These are phyloP conservation scores for Ormyrus pomaceus DNA, from an alignment of 2,888 invertebrate species.

Conservation along the genomic window DNA sequence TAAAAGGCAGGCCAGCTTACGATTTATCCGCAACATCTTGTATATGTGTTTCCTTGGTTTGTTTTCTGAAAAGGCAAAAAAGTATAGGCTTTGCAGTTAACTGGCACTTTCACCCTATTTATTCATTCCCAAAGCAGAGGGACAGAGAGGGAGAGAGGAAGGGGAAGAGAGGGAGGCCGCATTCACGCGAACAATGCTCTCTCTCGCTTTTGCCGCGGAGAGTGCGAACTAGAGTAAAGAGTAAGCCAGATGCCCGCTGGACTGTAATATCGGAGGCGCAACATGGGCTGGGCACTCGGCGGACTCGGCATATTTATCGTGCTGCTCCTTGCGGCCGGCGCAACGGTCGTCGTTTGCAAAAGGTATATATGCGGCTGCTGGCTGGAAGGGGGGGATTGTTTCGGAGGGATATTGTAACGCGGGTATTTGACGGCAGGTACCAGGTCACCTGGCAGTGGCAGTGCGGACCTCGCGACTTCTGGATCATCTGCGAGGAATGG, in stretches of 20 bases:
- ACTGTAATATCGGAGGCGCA: not conserved
- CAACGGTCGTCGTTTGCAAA: conserved; percentile 66
- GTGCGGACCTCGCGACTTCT: conserved; percentile 70
- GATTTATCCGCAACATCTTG: too few relatives aligned
- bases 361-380: conserved; percentile 61
- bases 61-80: too few relatives aligned
- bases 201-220: too few relatives aligned
- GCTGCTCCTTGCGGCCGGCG: conserved; percentile 65
- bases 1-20: too few relatives aligned
- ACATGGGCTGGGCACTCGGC: conserved; percentile 71
- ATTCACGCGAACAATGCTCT: too few relatives aligned
- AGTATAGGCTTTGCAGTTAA: too few relatives aligned
- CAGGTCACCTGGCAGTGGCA: conserved; percentile 65
- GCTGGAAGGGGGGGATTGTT: too few relatives aligned
- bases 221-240: not conserved
- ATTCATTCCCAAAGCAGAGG: too few relatives aligned
- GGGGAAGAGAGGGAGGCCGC: too few relatives aligned
- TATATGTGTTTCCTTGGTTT: too few relatives aligned
- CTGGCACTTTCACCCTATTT: too few relatives aligned
- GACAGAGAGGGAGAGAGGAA: too few relatives aligned
- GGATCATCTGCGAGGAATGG: conserved; percentile 73
- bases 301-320: conserved; percentile 67
- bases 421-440: conserved; percentile 58
- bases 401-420: not conserved
- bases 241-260: not conserved